Conservation (phyloP, 2,113 vertebrate species). For the Zosterops japonicus region DNA sequence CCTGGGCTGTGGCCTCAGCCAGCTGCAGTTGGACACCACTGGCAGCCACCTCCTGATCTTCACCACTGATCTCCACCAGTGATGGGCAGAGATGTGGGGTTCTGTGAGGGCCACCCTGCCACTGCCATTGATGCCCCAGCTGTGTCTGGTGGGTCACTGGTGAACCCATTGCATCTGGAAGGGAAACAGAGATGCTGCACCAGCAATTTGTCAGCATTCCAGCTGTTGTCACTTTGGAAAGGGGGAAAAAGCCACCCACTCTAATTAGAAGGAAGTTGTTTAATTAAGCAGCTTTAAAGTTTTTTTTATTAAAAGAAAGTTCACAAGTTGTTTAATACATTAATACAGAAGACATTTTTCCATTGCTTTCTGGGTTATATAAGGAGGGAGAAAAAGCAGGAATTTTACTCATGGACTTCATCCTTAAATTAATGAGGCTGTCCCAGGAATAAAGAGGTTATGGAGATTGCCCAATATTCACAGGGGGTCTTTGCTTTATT, state of each 20-base stretch:
- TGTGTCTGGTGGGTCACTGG: fast-evolving
- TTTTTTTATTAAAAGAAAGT: not conserved
- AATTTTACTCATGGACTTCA: not conserved
- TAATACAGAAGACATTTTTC: not conserved
- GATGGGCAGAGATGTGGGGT: not conserved
- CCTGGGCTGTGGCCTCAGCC: constrained; percentile 48
- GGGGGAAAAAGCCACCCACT: not conserved
- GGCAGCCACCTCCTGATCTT: constrained; percentile 16
- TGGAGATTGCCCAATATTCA: not conserved
- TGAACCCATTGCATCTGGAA: not conserved
- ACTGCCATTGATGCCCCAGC: fast-evolving
- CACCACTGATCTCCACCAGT: not conserved
- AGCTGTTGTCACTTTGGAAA: not conserved
- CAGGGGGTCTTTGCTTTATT: not conserved
- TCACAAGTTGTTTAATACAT: not conserved
- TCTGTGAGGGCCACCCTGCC: fast-evolving
- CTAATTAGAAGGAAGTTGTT: not conserved
- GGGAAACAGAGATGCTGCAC: not conserved
- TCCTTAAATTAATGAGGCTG: not conserved
- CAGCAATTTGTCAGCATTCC: not conserved
- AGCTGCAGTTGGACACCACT: constrained; percentile 40
- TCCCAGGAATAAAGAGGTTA: not conserved
- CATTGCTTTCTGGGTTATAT: not conserved
- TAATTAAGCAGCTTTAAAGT: not conserved
- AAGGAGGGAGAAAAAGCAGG: not conserved